These are phyloP conservation scores for Ridgeia piscesae DNA, from an alignment of 1,140 invertebrate genomes.

Conservation along the genomic window DNA sequence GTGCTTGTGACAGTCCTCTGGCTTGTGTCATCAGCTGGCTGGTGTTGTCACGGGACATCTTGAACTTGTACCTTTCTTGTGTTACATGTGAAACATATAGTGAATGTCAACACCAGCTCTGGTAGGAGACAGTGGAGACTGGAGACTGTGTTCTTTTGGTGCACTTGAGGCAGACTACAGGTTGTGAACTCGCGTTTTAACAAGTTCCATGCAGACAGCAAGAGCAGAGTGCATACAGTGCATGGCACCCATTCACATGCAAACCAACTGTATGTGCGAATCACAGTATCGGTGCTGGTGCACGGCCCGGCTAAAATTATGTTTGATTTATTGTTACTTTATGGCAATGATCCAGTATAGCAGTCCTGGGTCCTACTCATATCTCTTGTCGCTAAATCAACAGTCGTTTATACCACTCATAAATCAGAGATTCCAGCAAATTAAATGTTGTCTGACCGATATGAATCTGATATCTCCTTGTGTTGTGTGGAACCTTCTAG, in stretches of 20 bases:
- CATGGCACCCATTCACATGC: neutral
- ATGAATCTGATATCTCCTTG: neutral
- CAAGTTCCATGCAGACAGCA: neutral
- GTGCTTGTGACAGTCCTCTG: neutral
- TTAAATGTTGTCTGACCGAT: neutral
- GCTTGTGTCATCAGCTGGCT: neutral
- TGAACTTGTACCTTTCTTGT: neutral
- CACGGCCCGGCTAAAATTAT: neutral
- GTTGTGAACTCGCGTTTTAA: neutral
- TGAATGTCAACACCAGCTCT: neutral
- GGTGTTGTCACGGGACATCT: neutral
- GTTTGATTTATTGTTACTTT: neutral
- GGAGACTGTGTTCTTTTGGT: neutral
- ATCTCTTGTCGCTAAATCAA: neutral
- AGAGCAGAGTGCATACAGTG: neutral
- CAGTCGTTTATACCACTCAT: neutral
- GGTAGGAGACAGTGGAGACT: neutral
- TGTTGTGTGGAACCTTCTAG: neutral
- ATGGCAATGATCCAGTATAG: neutral
- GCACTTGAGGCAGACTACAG: neutral
- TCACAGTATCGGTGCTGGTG: neutral
- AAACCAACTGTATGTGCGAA: no score
- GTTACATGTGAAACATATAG: neutral
- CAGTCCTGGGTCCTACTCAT: neutral
- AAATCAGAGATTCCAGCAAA: neutral